These are phyloP conservation scores for Drosophila fulvimacula DNA, from an alignment of 2,888 invertebrate species.

Conservation along the genomic window DNA sequence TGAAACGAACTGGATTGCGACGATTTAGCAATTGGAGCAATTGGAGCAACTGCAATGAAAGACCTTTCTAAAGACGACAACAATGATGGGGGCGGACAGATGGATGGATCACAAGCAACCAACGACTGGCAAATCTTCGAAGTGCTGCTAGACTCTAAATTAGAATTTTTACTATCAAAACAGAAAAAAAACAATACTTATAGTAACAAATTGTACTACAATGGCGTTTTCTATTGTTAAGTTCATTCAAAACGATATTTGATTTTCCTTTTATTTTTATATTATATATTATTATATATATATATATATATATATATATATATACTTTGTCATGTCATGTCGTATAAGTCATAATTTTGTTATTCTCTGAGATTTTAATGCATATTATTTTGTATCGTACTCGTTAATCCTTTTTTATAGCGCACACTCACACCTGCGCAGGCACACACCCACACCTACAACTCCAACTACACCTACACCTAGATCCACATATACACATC, in stretches of 20 bases:
- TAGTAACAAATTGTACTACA: slow-evolving; percentile 63
- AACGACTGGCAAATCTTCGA: slow-evolving; percentile 76
- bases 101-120: slow-evolving; percentile 50
- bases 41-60: slow-evolving; percentile 62
- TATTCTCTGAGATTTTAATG: slow-evolving; percentile 73
- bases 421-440: slow-evolving; percentile 57
- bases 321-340: slow-evolving; percentile 55
- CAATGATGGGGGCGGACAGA: slow-evolving; percentile 8
- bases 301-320: slow-evolving; percentile 27
- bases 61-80: slow-evolving; percentile 73
- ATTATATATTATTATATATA: slow-evolving; percentile 31
- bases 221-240: slow-evolving; percentile 48
- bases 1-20: slow-evolving; percentile 24
- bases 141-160: slow-evolving; percentile 75
- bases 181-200: slow-evolving; percentile 11
- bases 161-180: slow-evolving; percentile 64
- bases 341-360: slow-evolving; percentile 58
- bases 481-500: slow-evolving; percentile 20
- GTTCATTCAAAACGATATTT: slow-evolving; percentile 52
- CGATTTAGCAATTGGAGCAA: slow-evolving; percentile 3
- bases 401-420: slow-evolving; percentile 51
- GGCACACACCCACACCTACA: slow-evolving; percentile 39
- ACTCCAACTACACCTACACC: slow-evolving; percentile 12
- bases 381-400: slow-evolving; percentile 52
- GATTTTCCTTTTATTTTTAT: slow-evolving; percentile 51